These are phyloP conservation scores for Cryptoblepharus egeriae DNA, from an alignment of 2,797 vertebrate species.

Conservation along the genomic window DNA sequence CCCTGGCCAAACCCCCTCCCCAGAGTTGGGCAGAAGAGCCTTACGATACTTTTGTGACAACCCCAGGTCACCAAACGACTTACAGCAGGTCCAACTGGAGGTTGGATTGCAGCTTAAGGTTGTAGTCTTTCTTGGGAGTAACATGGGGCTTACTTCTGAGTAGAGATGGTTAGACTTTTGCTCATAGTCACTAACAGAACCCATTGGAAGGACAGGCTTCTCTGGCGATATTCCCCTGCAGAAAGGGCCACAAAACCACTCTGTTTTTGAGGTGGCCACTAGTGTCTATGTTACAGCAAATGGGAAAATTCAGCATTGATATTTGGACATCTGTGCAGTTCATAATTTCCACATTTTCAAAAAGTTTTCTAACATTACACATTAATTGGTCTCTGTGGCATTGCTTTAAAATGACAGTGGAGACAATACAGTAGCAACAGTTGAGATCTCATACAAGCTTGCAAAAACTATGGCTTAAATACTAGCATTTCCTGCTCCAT, in stretches of 20 bases:
- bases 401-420: neutral
- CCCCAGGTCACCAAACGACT: too few species aligned
- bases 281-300: neutral
- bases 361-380: neutral
- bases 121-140: too few species aligned
- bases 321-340: neutral
- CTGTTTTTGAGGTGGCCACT: neutral
- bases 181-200: too few species aligned
- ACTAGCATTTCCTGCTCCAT: neutral
- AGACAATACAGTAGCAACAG: neutral
- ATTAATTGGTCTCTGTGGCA: neutral
- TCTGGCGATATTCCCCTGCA: neutral
- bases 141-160: too few species aligned
- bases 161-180: too few species aligned
- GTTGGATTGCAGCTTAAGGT: too few species aligned
- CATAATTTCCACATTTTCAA: neutral
- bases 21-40: too few species aligned
- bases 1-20: too few species aligned
- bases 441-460: neutral
- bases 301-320: neutral
- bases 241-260: neutral
- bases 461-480: neutral
- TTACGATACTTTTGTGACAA: too few species aligned
- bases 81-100: too few species aligned
- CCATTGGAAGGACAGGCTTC: conserved; percentile 33